Conservation (phyloP, 2,113 vertebrate species). For the Protomyctophum bolini region DNA sequence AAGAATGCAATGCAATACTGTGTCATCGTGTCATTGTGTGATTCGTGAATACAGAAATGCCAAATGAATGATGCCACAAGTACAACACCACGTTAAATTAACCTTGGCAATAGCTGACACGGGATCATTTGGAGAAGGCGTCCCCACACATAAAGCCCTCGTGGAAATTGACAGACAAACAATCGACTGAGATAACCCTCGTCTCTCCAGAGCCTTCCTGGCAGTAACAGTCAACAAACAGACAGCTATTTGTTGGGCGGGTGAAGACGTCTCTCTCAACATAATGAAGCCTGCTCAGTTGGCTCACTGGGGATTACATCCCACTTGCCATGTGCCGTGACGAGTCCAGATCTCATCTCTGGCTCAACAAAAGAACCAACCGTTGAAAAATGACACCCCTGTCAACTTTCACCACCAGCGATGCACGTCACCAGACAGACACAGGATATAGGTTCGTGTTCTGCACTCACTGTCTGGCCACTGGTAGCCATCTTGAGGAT, state of each 20-base stretch:
- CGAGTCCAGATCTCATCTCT: conserved; percentile 39
- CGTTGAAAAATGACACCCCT: not conserved
- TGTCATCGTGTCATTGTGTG: too few species aligned
- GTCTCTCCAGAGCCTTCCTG: conserved; percentile 33
- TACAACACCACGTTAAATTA: conserved; percentile 16
- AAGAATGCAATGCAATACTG: too few species aligned
- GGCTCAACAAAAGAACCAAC: conserved; percentile 3
- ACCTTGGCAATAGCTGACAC: conserved; percentile 17
- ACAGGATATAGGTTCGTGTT: too few species aligned
- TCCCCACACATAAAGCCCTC: conserved; percentile 33
- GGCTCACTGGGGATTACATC: conserved; percentile 60
- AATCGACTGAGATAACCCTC: conserved; percentile 21
- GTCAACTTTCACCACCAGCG: conserved; percentile 2
- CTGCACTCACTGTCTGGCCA: too few species aligned
- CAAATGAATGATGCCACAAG: not conserved
- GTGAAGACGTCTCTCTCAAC: conserved; percentile 61
- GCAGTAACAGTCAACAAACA: conserved; percentile 46
- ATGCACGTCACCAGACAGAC: too few species aligned
- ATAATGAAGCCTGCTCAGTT: conserved; percentile 49
- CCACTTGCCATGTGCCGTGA: conserved; percentile 21
- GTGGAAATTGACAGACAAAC: not conserved
- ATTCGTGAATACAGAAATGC: conserved; percentile 8
- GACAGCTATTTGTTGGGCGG: conserved; percentile 59
- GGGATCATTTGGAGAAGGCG: conserved; percentile 33
- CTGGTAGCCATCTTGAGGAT: too few species aligned